Base-by-base conservation (phyloP, 2,888 invertebrate genomes). In the Acanthosoma haemorrhoidale region DNA sequence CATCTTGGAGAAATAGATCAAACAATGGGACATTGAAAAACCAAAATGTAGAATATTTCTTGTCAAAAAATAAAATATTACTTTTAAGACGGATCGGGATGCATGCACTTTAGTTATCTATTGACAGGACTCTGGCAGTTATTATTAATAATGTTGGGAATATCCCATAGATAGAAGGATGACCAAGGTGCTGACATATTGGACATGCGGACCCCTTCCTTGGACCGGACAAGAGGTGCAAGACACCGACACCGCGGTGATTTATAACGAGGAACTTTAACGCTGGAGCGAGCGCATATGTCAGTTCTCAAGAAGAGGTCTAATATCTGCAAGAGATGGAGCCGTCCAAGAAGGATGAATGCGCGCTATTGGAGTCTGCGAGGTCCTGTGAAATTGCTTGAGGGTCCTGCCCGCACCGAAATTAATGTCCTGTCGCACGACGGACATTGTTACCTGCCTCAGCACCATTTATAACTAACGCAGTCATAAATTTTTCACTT, bases 401-500 rank as follows among this genome's bases (percentile, higher is more conserved):
- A n/a, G n/a, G n/a, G n/a, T n/a, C n/a, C n/a, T 25, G 25, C 13
- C 51, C n/a, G 51, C 13, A 25, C 21, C 51, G n/a, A 51, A 25
- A 51, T 51, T 51, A 51, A 51, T 51, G 51, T 5, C 51, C 51
- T 25, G 51, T 51, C 51, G 51, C n/a, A 51, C 51, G 51, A 51
- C 51, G 25, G 29, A 51, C 51, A 51, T 25, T 51, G 51, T 51
- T 51, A 51, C 51, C 51, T 51, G 51, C 51, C 51, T 3, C 51
- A 25, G 6, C 2, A 51, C 29, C 51, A 51, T 51, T 51, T 51
- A 51, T 51, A 25, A 51, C 25, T 25, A 25, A 25, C 51, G 29
- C 29, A 25, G 51, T 36, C 61, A 61, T 61, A 61, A 61, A 61
- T 61, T 61, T 61, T 61, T 61, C 61, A 61, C 61, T 61, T 61